A percentile compares a stretch with the other conserved stretches of the same genome.
These are phyloP conservation scores for Vulpes ferrilata DNA, from an alignment of 2,113 vertebrate genomes.

Conservation along the genomic window DNA sequence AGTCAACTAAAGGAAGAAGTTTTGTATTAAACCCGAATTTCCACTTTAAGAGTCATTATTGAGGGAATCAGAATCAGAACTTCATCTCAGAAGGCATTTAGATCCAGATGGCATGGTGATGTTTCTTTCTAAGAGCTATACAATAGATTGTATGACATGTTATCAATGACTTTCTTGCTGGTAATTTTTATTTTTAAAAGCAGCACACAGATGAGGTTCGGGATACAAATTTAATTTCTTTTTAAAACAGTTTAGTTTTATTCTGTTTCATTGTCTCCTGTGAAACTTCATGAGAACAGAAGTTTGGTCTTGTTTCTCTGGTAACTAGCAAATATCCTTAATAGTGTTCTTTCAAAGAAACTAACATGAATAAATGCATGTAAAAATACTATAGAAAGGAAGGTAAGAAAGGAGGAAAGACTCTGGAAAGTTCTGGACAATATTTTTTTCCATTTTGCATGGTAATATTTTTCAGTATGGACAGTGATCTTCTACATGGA, in stretches of 20 bases:
- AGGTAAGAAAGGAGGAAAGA: neutral
- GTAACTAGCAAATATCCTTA: neutral
- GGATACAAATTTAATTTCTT: slow-evolving; percentile 38
- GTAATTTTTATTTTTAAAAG: slow-evolving; percentile 17
- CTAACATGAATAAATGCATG: neutral
- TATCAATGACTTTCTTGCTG: neutral
- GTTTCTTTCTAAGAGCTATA: slow-evolving; percentile 29
- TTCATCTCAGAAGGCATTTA: neutral
- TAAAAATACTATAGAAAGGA: neutral
- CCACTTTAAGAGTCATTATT: slow-evolving; percentile 13
- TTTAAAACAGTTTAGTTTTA: neutral
- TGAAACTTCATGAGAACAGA: slow-evolving; percentile 1
- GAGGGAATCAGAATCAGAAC: neutral
- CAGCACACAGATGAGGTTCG: neutral
- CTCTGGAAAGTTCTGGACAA: neutral
- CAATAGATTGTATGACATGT: slow-evolving; percentile 52
- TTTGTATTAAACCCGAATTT: slow-evolving; percentile 31
- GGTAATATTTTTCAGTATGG: neutral
- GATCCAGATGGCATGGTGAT: neutral
- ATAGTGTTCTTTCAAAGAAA: neutral
- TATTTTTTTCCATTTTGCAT: neutral
- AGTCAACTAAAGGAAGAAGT: neutral
- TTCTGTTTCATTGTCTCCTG: neutral
- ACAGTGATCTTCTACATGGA: neutral
- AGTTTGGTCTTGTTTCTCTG: slow-evolving; percentile 41